A percentile compares a stretch with the other conserved stretches of the same genome.
Evolutionary conservation across 2,797 vertebrate genomes (phyloP).

Genomic region (Notoglanidium macrostoma): DNA sequence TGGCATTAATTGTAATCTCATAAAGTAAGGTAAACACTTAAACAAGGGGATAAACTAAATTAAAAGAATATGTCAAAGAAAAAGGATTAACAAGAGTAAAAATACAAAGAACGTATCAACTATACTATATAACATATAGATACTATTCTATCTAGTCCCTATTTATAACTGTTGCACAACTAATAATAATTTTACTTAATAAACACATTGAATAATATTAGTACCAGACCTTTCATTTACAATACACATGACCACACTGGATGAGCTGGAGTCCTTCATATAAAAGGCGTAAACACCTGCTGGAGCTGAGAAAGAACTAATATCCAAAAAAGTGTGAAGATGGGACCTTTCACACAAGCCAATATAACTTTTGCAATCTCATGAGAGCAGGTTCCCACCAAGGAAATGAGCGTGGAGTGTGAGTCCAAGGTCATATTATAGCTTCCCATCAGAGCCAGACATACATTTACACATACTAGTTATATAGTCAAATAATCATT

Average conservation of each 20-base stretch:
- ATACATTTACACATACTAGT: conserved; percentile 30
- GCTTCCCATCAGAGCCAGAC: conserved; percentile 47
- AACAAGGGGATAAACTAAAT: conserved; percentile 22
- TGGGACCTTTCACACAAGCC: conserved; percentile 39
- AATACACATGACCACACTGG: neutral
- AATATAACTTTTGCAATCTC: conserved; percentile 59
- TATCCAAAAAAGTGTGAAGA: conserved; percentile 3
- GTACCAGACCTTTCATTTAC: neutral
- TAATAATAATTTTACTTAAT: neutral
- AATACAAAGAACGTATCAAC: neutral
- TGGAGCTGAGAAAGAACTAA: neutral
- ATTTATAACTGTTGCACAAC: neutral
- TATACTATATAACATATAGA: neutral
- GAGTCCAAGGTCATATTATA: conserved; percentile 40
- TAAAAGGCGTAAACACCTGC: neutral
- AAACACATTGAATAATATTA: neutral
- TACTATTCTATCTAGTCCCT: neutral
- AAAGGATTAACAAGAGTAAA: neutral
- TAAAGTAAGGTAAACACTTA: conserved; percentile 29
- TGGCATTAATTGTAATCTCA: conserved; percentile 35
- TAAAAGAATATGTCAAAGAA: neutral
- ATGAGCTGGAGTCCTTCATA: neutral
- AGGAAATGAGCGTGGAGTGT: conserved; percentile 41
- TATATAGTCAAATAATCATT: no score
- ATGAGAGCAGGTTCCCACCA: conserved; percentile 32